Evolutionary conservation across 2,113 vertebrate genomes (phyloP), one percentile per base, ranked within the genome.

Genomic region (Myanophis thanlyinensis): DNA sequence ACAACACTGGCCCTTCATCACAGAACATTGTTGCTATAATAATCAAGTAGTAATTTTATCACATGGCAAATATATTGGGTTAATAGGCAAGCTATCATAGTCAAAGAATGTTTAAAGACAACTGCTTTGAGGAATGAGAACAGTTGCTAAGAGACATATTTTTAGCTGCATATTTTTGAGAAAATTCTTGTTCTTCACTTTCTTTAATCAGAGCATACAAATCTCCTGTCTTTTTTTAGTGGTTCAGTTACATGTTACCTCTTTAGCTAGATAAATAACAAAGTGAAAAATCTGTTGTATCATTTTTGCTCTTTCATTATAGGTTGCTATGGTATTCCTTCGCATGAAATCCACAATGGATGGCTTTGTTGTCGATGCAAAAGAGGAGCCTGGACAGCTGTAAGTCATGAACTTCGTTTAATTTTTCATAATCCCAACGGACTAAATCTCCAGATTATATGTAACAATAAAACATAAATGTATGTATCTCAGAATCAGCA

Each of bases 241-340:
- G 92, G 1, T 5, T 95, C 27, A 95, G 10, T 94, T 95, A 1
- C 51, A 2, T 93, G 23, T 94, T 95, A 1, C 47, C 1, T 92
- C 4, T 94, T 91, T 90, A 91, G 59, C 88, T 94, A 91, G 91
- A 93, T 56, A 93, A 30, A 93, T 95, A 13, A 2, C 86, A 88
- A 96, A 93, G 96, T 30, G 47, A 22, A 67, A 95, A 95, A 95
- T 95, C 67, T 30, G 80, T 95, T 94, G 35, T 90, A 93, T 97
- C 13, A 95, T 18, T 89, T 25, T n/a, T 91, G 0, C 80, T 97
- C 0, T 96, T 93, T 97, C 96, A 86, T 95, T 97, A 44, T 96
- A 99, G 99, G 99, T 98, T 99, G 99, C 97, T 99, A 99, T 88
- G 99, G 99, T 89, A 97, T 99, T 91, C 97, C 98, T 93, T 97